Base-by-base conservation (phyloP, 2,113 vertebrate species). In the Tragelaphus scriptus region DNA sequence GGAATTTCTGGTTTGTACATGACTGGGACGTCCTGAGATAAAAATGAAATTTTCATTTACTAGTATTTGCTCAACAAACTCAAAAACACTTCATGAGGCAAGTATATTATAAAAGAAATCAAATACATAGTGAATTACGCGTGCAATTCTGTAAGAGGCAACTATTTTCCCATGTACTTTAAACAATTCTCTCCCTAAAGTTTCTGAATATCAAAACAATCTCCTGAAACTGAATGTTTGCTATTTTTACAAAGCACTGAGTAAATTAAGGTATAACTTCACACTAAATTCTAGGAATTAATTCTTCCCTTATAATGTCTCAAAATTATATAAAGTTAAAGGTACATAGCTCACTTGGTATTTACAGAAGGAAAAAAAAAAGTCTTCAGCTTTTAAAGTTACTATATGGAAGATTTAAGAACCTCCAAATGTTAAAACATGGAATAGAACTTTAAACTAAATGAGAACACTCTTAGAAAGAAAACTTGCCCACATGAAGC, bases 1-100 rank as follows among this genome's bases (percentile, higher is more conserved):
- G 97, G 36, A 98, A 96, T 98, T 98, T 98, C 97, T 98, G 98
- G 90, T 59, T 96, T 98, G 95, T 98, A 93, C 86, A 95, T 92
- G 85, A 98, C 97, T 98, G 98, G 96, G 95, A 98, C 97, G 65
- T 98, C 93, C 97, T 98, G 91, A 97, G 95, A 98, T 97, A 97
- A 95, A 98, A 98, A 25, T 32, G 92, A 98, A 98, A 93, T 94
- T 98, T 98, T 98, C 94, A 75, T 98, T 98, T 98, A 95, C 97
- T 95, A 98, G 79, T 96, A 98, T 97, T 98, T 97, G 95, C 63
- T 98, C 85, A 90, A 97, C 82, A 97, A 97, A 98, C 77, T 96
- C 90, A 89, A 93, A 98, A 96, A 53, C 90, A 98, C 79, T 96
- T 97, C 97, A 95, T 92, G 88, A 98, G 0, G n/a, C 91, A 98